Base-by-base conservation (phyloP, 2,888 invertebrate species). In the Ornithoptera priamus region DNA sequence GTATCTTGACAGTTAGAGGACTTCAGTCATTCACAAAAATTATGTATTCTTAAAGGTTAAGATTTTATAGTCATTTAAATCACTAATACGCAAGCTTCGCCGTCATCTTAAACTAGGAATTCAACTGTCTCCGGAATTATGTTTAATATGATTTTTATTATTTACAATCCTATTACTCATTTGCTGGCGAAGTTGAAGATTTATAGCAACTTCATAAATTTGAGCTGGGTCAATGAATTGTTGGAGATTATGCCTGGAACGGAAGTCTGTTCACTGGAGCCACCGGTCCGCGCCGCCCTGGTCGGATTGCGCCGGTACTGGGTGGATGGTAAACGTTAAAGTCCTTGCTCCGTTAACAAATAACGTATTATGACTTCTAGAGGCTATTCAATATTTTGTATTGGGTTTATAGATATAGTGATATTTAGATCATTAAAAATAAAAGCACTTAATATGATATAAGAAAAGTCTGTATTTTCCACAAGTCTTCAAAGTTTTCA, bases 201-300 rank as follows among this genome's bases (percentile, higher is more conserved):
- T 68, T 69, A 62, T 62, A 60, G 62, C 60, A 24, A 15, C 62
- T 68, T 67, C 24, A 71, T 72, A 69, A 67, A 66, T 70, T 73
- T 72, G 73, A 76, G 72, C 69, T 64, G 78, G 79, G 85, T 85
- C 88, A 83, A 82, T 87, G 87, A 88, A 87, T 86, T 81, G 76
- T 74, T 77, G 65, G 74, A 75, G 74, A 73, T 73, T 75, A 79
- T 75, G 77, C 78, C 75, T 80, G 75, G 79, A 83, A 79, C 85
- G 88, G 87, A 89, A 83, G 82, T 80, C 67, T 46, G 72, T 75
- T 76, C 75, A 80, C 73, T 73, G 77, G 75, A 77, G 71, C 72
- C 77, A 80, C 82, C 78, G 82, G 85, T 77, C 78, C 76, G 72
- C 74, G 80, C 84, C 78, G 85, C 80, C 76, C 80, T 71, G 75